Conservation (phyloP, 2,888 invertebrate species). For the Parapristionchus giblindavisi region DNA sequence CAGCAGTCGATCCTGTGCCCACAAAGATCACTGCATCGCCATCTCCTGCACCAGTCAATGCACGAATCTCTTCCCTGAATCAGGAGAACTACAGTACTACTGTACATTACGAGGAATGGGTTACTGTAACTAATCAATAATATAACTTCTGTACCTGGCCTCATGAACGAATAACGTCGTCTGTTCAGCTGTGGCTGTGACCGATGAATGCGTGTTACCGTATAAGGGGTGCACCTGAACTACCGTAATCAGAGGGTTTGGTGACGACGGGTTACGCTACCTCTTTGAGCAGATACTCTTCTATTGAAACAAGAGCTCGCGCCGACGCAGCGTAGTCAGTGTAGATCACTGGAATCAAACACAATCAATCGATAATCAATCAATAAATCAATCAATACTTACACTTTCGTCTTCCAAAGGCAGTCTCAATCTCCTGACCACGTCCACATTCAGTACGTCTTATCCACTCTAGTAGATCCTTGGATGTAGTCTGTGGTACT, state of each 20-base stretch:
- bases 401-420: slow-evolving; percentile 32
- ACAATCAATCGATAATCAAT: not conserved
- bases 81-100: slow-evolving; percentile 26
- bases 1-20: slow-evolving; percentile 81
- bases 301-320: slow-evolving; percentile 51
- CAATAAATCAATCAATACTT: not conserved
- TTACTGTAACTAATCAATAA: too few species aligned
- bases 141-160: slow-evolving; percentile 66
- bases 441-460: slow-evolving; percentile 33
- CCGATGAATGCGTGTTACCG: slow-evolving; percentile 84
- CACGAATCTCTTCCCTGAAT: slow-evolving; percentile 83
- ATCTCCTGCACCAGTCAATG: slow-evolving; percentile 82
- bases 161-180: slow-evolving; percentile 85
- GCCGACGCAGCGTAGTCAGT: slow-evolving; percentile 60
- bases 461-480: slow-evolving; percentile 33
- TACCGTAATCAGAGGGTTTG: not conserved
- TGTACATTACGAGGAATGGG: too few species aligned
- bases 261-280: not conserved
- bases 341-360: slow-evolving; percentile 45
- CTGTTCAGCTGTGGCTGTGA: slow-evolving; percentile 85
- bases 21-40: slow-evolving; percentile 83
- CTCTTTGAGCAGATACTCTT: slow-evolving; percentile 48
- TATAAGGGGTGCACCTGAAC: slow-evolving; percentile 82
- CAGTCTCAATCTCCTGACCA: slow-evolving; percentile 13
- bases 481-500: not conserved